Evolutionary conservation across 2,113 vertebrate genomes (phyloP).

Genomic region (Edolisoma coerulescens): DNA sequence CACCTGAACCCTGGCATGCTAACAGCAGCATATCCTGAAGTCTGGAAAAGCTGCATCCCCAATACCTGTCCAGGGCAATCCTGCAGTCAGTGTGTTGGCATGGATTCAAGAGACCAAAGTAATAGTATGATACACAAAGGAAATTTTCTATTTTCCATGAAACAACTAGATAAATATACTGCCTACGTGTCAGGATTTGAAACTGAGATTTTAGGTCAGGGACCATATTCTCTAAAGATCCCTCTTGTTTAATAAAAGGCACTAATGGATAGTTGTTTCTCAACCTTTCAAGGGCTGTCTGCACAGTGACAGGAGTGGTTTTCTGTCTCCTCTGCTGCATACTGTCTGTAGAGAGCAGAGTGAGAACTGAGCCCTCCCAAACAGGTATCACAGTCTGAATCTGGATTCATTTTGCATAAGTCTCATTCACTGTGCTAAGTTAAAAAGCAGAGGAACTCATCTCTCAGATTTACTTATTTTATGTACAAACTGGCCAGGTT

Average conservation of each 20-base stretch:
- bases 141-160: not conserved
- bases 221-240: not conserved
- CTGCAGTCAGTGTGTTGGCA: not conserved
- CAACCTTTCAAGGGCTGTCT: not conserved
- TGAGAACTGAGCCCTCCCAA: not conserved
- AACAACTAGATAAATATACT: not conserved
- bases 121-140: not conserved
- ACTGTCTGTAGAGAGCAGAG: not conserved
- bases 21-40: not conserved
- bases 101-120: not conserved
- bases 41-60: not conserved
- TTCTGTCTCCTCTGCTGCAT: not conserved
- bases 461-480: not conserved
- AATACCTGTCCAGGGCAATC: not conserved
- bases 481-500: not conserved
- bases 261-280: not conserved
- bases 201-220: not conserved
- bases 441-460: not conserved
- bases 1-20: not conserved
- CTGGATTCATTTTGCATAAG: not conserved
- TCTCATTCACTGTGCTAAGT: not conserved
- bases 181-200: not conserved
- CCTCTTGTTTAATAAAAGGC: not conserved
- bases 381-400: not conserved
- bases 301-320: not conserved